A percentile compares a stretch with the other conserved stretches of the same genome.
Evolutionary conservation across 1,140 invertebrate genomes (phyloP).

Genomic region (Eueides isabella): DNA sequence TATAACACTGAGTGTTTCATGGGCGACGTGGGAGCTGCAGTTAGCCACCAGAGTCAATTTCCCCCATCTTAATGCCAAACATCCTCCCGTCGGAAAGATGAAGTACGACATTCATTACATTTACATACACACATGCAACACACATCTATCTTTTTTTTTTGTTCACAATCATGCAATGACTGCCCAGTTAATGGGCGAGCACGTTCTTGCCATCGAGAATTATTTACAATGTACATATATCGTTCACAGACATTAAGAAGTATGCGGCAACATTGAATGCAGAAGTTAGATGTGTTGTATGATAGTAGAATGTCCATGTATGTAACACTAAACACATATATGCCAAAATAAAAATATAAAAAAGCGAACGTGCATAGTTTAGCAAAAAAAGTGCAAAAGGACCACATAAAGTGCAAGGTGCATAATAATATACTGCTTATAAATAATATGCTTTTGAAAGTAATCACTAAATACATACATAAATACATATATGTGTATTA

Average conservation of each 20-base stretch:
- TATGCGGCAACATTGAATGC: slow-evolving; percentile 68
- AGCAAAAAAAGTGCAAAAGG: slow-evolving; percentile 67
- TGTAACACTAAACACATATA: slow-evolving; percentile 45
- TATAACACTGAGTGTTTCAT: slow-evolving; percentile 70
- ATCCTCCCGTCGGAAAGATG: slow-evolving; percentile 73
- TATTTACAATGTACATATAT: slow-evolving; percentile 19
- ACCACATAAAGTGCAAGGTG: slow-evolving; percentile 66
- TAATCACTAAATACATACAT: slow-evolving; percentile 27
- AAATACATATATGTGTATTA: slow-evolving; percentile 32
- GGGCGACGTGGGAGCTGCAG: slow-evolving; percentile 62
- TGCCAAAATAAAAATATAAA: slow-evolving; percentile 57
- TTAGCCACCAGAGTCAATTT: slow-evolving; percentile 78
- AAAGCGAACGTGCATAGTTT: slow-evolving; percentile 68
- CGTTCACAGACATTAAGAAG: slow-evolving; percentile 25
- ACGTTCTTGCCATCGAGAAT: slow-evolving; percentile 40
- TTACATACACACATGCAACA: slow-evolving; percentile 80
- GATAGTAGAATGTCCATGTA: slow-evolving; percentile 66
- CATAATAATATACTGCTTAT: slow-evolving; percentile 39
- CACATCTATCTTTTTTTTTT: slow-evolving; percentile 71
- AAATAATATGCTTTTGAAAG: slow-evolving; percentile 22
- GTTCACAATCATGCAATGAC: slow-evolving; percentile 76
- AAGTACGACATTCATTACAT: slow-evolving; percentile 77
- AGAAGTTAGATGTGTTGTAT: slow-evolving; percentile 62
- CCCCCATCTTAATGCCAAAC: slow-evolving; percentile 75
- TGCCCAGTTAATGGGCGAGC: slow-evolving; percentile 35